Evolutionary conservation across 2,888 invertebrate genomes (phyloP).

Genomic region (Elysia crispata): DNA sequence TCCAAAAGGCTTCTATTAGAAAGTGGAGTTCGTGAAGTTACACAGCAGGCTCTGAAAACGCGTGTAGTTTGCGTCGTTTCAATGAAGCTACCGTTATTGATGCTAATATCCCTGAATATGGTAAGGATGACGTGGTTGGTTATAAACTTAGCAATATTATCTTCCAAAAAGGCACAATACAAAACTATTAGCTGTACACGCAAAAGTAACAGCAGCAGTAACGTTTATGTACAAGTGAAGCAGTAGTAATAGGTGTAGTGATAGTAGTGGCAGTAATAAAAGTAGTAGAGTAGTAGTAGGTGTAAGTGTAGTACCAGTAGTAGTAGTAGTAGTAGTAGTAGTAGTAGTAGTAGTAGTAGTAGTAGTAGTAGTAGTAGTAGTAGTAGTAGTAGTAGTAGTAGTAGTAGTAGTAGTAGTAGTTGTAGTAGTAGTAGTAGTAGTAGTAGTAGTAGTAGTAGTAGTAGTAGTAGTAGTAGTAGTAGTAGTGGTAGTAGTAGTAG

Average conservation of each 20-base stretch:
- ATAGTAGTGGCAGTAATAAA: constrained; percentile 23
- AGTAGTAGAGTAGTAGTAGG: constrained; percentile 14
- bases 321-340: constrained; percentile 29
- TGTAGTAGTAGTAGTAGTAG: neutral
- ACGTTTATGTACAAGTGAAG: too few relatives aligned
- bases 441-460: neutral
- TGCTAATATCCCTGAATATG: too few relatives aligned
- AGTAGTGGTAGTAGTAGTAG: neutral
- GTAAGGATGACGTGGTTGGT: too few relatives aligned
- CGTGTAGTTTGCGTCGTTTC: too few relatives aligned
- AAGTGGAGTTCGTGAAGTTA: too few relatives aligned
- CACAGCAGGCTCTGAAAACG: too few relatives aligned
- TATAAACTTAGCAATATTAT: too few relatives aligned
- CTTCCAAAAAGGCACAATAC: too few relatives aligned
- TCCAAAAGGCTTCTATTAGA: too few relatives aligned
- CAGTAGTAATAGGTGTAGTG: constrained; percentile 24
- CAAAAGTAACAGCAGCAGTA: constrained; percentile 19
- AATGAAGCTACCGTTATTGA: too few relatives aligned
- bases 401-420: neutral
- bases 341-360: neutral
- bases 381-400: constrained; percentile 4
- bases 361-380: neutral
- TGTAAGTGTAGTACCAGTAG: constrained; percentile 23
- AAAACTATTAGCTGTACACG: constrained; percentile 3
- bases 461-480: neutral